Evolutionary conservation across 2,888 invertebrate species (phyloP), one percentile per base, ranked within the genome.

Genomic region (Hylaea fasciaria): DNA sequence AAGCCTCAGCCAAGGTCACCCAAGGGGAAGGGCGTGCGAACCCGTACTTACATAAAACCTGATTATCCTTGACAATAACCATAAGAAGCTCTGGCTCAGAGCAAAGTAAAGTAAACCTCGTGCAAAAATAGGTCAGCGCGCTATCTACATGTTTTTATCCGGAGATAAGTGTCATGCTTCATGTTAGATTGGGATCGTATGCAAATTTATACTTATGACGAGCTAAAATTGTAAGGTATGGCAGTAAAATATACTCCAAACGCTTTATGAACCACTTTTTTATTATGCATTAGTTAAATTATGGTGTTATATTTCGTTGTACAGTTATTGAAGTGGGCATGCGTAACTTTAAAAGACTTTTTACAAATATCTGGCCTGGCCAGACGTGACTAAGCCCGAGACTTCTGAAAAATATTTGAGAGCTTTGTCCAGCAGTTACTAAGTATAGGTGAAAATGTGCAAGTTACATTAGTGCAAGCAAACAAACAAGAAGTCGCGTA

Each of bases 41-140:
- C 68, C 60, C 64, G 63, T 65, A 66, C 55, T 60, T 52, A 70
- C 73, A 73, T 74, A 76, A 77, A 76, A 70, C 51, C 69, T 75
- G 72, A 77, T 76, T 72, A 70, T 74, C 62, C 58, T 54, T 63
- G 61, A 61, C 61, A 61, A 61, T 61, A 61, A 63, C 57, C 62
- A 55, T 63, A 63, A 63, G 58, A 61, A 56, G 56, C 61, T 52
- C 39, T 44, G 41, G 52, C 61, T 52, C 44, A 39, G 41, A 61
- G 51, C 44, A 46, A 49, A 59, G 44, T 48, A 29, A 29, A 61
- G 60, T 37, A 50, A 61, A 56, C 50, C 54, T 47, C 45, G 41
- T 22, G 16, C 50, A 52, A 37, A 61, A 52, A 57, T 61, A 48
- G 56, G 61, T 61, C 61, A 61, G 35, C 17, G 45, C 44, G 12